Percentiles rank a stretch among this genome's conserved stretches.
Conservation (phyloP, 2,888 invertebrate species). For the Zaprionus obscuricornis region DNA sequence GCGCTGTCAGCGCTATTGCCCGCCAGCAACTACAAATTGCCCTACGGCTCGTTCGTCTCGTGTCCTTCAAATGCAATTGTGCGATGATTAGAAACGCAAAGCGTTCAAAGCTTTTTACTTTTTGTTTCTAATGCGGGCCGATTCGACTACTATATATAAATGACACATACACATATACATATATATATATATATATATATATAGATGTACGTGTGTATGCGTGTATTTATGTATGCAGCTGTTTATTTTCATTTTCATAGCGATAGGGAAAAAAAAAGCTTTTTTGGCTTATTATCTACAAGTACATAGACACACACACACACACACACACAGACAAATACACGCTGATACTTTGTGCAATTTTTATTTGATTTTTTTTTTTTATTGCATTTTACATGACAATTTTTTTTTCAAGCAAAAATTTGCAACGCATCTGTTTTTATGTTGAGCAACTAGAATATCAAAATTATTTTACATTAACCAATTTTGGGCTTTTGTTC, state of each 20-base stretch:
- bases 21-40: slow-evolving; percentile 12
- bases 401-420: slow-evolving; percentile 12
- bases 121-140: slow-evolving; percentile 66
- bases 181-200: background rate
- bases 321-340: slow-evolving; percentile 4
- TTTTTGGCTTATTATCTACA: slow-evolving; percentile 61
- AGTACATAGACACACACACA: slow-evolving; percentile 9
- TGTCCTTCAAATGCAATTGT: slow-evolving; percentile 80
- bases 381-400: slow-evolving; percentile 11
- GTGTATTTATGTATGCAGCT: slow-evolving; percentile 46
- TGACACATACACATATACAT: background rate
- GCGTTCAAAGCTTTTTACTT: slow-evolving; percentile 67
- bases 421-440: slow-evolving; percentile 32
- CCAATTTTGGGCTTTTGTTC: slow-evolving; percentile 40
- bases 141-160: slow-evolving; percentile 32
- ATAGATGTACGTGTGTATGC: background rate
- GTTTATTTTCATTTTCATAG: slow-evolving; percentile 69
- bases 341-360: too few species aligned
- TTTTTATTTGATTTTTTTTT: too few species aligned
- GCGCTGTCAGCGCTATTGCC: background rate
- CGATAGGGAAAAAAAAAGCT: slow-evolving; percentile 67
- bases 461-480: slow-evolving; percentile 8
- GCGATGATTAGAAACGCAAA: slow-evolving; percentile 78
- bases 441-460: too few species aligned
- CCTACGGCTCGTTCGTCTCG: slow-evolving; percentile 35